phyloP scores from a whole-genome alignment of 2,888 invertebrate genomes.

The Oxytorus armatus region DNA sequence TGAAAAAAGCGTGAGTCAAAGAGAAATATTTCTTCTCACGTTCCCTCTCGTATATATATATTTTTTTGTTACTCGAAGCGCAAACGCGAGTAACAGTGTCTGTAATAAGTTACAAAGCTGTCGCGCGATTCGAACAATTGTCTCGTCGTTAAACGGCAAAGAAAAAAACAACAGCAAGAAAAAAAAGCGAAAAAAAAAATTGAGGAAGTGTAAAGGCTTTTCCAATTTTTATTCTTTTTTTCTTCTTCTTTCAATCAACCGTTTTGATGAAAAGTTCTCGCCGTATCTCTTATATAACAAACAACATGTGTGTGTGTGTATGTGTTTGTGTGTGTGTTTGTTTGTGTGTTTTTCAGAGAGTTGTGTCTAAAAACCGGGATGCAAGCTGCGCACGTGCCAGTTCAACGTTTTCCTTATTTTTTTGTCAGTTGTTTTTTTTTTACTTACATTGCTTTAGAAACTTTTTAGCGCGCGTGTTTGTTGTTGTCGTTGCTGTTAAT shows the following conservation, averaged over 20 bases:
- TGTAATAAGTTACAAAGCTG: constrained; percentile 66
- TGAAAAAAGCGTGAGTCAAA: constrained; percentile 32
- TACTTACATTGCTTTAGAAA: constrained; percentile 80
- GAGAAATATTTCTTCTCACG: constrained; percentile 10
- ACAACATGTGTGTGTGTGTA: constrained; percentile 78
- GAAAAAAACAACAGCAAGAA: constrained; percentile 48
- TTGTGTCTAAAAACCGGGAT: constrained; percentile 75
- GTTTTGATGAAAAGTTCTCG: constrained; percentile 79
- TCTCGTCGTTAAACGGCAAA: constrained; percentile 45
- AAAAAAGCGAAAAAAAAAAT: constrained; percentile 78
- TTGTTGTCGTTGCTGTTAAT: constrained; percentile 79
- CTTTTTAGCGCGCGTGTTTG: constrained; percentile 74
- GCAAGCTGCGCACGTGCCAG: constrained; percentile 76
- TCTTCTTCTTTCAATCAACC: constrained; percentile 78
- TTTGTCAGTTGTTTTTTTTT: constrained; percentile 52
- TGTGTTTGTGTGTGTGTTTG: constrained; percentile 62
- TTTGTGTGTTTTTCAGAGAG: constrained; percentile 66
- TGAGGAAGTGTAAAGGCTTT: constrained; percentile 81
- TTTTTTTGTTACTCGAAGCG: constrained; percentile 4
- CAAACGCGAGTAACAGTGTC: not conserved
- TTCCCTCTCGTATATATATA: not conserved
- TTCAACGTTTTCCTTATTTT: constrained; percentile 58
- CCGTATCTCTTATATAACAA: constrained; percentile 82
- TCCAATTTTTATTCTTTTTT: constrained; percentile 79
- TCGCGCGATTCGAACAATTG: constrained; percentile 52